These are phyloP conservation scores for Scomber japonicus DNA, from an alignment of 2,113 vertebrate species.

Conservation along the genomic window DNA sequence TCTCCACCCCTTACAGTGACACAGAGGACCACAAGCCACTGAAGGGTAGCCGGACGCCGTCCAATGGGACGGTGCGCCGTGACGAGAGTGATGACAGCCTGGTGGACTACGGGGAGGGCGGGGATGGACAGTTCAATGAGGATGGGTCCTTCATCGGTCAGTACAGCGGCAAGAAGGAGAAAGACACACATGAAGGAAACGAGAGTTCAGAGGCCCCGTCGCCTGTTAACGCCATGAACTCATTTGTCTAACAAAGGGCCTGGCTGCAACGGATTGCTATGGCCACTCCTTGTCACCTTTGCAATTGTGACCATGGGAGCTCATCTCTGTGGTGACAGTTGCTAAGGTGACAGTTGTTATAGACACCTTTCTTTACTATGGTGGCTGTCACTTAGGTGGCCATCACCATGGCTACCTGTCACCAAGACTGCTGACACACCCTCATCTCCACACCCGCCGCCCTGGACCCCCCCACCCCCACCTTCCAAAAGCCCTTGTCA, in stretches of 20 bases:
- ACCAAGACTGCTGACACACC: conserved; percentile 64
- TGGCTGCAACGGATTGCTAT: conserved; percentile 12
- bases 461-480: background rate
- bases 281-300: conserved; percentile 64
- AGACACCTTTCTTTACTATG: conserved; percentile 50
- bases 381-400: conserved; percentile 52
- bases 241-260: conserved; percentile 89
- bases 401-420: conserved; percentile 53
- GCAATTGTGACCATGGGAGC: conserved; percentile 63
- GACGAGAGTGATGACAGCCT: conserved; percentile 97
- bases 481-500: conserved; percentile 44
- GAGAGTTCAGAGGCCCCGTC: conserved; percentile 98
- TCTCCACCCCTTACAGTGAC: conserved; percentile 84
- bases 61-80: conserved; percentile 97
- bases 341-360: conserved; percentile 60
- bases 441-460: conserved; percentile 57
- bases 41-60: conserved; percentile 96
- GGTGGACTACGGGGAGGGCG: conserved; percentile 98
- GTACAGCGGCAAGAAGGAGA: conserved; percentile 98
- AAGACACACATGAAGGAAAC: conserved; percentile 96
- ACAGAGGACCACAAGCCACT: conserved; percentile 97
- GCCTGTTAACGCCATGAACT: conserved; percentile 99
- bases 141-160: conserved; percentile 98
- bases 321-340: conserved; percentile 56
- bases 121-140: conserved; percentile 98